Conservation (phyloP, 2,797 vertebrate species). For the Phalloptychus januarius region DNA sequence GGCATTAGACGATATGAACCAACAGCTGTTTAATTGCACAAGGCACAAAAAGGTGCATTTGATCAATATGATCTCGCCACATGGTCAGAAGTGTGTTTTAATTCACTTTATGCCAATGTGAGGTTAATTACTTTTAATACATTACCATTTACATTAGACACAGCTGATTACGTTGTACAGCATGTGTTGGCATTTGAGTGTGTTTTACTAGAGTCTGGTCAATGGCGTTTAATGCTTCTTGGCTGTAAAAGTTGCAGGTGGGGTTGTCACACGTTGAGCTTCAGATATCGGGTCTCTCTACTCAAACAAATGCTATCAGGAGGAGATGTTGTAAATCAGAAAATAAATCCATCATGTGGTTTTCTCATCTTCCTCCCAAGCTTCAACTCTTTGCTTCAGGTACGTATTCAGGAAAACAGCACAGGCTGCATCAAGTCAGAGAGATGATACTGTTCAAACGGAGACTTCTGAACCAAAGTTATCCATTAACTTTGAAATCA, state of each 20-base stretch:
- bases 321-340: not conserved
- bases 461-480: not conserved
- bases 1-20: not conserved
- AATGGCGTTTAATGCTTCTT: slow-evolving; percentile 15
- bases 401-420: not conserved
- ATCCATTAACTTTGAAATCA: not conserved
- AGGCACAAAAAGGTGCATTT: slow-evolving; percentile 7
- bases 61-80: slow-evolving; percentile 3
- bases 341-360: not conserved
- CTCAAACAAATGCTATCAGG: not conserved
- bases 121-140: slow-evolving; percentile 27
- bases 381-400: not conserved
- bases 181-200: not conserved
- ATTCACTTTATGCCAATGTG: slow-evolving; percentile 13
- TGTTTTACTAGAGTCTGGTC: slow-evolving; percentile 6
- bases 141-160: slow-evolving; percentile 11
- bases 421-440: not conserved
- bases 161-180: not conserved
- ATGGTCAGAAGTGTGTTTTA: slow-evolving; percentile 22
- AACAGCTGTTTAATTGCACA: slow-evolving; percentile 19
- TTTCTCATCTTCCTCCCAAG: not conserved
- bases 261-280: slow-evolving; percentile 10
- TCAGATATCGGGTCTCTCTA: not conserved
- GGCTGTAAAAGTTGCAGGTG: slow-evolving; percentile 17
- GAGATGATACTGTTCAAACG: not conserved